Percentiles rank a stretch among this genome's conserved stretches.
Evolutionary conservation across 2,113 vertebrate species (phyloP).

Genomic region (Alouatta palliata): DNA sequence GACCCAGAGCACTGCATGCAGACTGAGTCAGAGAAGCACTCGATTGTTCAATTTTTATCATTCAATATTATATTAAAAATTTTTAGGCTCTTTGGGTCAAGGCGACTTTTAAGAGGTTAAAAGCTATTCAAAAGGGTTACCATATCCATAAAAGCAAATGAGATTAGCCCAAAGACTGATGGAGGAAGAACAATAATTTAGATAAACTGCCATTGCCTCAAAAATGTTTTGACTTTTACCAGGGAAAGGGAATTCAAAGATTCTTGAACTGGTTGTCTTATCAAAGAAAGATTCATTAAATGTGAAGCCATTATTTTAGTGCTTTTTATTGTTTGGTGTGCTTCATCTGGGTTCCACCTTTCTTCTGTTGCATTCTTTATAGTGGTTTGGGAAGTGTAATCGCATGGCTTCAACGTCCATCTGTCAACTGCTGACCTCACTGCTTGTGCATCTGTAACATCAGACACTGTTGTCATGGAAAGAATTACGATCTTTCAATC

Average conservation of each 20-base stretch:
- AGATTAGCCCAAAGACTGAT: conserved; percentile 90
- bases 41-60: conserved; percentile 83
- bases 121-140: conserved; percentile 90
- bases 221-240: conserved; percentile 80
- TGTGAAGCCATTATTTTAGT: conserved; percentile 83
- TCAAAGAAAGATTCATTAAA: conserved; percentile 82
- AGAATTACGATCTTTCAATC: conserved; percentile 83
- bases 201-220: conserved; percentile 85
- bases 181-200: conserved; percentile 88
- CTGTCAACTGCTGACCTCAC: conserved; percentile 84
- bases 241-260: conserved; percentile 80
- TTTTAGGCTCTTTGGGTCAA: conserved; percentile 88
- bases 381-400: conserved; percentile 80
- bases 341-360: conserved; percentile 74
- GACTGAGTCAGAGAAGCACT: conserved; percentile 72
- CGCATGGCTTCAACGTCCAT: conserved; percentile 78
- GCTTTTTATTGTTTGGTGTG: conserved; percentile 81
- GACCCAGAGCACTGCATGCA: conserved; percentile 33
- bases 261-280: conserved; percentile 80
- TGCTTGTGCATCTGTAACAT: conserved; percentile 79
- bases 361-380: conserved; percentile 80
- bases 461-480: conserved; percentile 83
- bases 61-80: conserved; percentile 85
- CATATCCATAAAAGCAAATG: conserved; percentile 89
- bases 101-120: conserved; percentile 90